phyloP scores from a whole-genome alignment of 1,140 invertebrate species.

The Penaeus vannamei region DNA sequence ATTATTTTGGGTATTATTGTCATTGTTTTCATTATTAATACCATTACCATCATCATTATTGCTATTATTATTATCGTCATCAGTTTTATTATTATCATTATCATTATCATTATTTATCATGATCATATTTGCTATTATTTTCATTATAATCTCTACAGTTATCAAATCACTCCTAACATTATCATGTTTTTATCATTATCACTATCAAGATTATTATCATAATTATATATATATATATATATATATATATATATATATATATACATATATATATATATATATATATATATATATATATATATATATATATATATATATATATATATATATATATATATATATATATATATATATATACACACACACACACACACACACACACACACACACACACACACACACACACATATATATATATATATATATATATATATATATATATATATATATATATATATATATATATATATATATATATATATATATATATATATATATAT shows the following conservation, averaged over 20 bases:
- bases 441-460: slow-evolving; percentile 14
- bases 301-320: slow-evolving; percentile 4
- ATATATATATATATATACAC: neutral
- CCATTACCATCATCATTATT: too few relatives aligned
- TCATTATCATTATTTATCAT: too few relatives aligned
- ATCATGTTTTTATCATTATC: too few relatives aligned
- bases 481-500: slow-evolving; percentile 32
- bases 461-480: slow-evolving; percentile 23
- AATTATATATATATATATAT: slow-evolving; percentile 17
- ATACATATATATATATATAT: slow-evolving; percentile 21
- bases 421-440: slow-evolving; percentile 21
- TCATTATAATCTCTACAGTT: too few relatives aligned
- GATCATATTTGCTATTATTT: too few relatives aligned
- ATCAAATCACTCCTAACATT: too few relatives aligned
- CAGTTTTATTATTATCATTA: too few relatives aligned
- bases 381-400: neutral
- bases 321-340: slow-evolving; percentile 28
- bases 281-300: slow-evolving; percentile 11
- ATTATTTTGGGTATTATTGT: too few relatives aligned
- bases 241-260: slow-evolving; percentile 16
- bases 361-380: neutral
- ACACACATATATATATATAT: neutral
- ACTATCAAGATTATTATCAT: too few relatives aligned
- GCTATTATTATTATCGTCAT: too few relatives aligned
- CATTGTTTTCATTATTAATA: too few relatives aligned